phyloP scores from a whole-genome alignment of 23 tunicate genomes.

The Diplosoma virens region DNA sequence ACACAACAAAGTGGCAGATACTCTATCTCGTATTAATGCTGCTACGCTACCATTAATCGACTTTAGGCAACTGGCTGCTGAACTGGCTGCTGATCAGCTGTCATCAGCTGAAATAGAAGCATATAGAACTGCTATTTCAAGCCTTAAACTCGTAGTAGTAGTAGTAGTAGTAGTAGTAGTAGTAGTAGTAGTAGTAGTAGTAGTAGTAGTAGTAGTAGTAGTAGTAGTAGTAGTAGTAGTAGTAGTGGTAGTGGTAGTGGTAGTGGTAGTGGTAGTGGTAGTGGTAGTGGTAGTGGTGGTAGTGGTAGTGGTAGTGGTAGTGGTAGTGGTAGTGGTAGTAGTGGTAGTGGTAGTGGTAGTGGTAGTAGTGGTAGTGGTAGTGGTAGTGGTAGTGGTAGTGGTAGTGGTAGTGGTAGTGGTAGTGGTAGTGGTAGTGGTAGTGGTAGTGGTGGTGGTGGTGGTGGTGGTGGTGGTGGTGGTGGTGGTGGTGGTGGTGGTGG shows the following conservation, averaged over 20 bases:
- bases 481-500: not conserved
- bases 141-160: not conserved
- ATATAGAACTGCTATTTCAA: no score
- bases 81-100: no score
- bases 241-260: not conserved
- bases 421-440: not conserved
- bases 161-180: not conserved
- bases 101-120: no score
- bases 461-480: not conserved
- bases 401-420: no score
- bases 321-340: not conserved
- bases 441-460: not conserved
- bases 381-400: not conserved
- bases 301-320: not conserved
- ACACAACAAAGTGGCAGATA: no score
- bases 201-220: not conserved
- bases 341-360: not conserved
- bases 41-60: no score
- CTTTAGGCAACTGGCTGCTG: no score
- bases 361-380: not conserved
- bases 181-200: not conserved
- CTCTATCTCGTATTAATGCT: no score
- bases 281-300: not conserved
- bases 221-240: not conserved
- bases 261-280: not conserved